These are phyloP conservation scores for Melangyna quadrimaculata DNA, from an alignment of 2,888 invertebrate genomes.

Conservation along the genomic window DNA sequence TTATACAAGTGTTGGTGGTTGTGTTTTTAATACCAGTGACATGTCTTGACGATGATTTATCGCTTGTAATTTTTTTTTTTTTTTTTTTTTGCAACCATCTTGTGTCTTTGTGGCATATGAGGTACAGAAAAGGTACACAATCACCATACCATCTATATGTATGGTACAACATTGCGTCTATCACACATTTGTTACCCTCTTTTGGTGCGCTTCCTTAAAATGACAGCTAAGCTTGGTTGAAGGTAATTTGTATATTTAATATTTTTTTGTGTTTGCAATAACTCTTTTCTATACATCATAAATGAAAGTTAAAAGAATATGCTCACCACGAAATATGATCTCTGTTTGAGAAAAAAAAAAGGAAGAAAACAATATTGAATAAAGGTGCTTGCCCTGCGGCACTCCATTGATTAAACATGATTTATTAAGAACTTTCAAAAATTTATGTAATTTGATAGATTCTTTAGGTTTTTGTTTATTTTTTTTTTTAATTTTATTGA, in stretches of 20 bases:
- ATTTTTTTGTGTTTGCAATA: not conserved
- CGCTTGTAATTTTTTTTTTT: conserved; percentile 53
- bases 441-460: conserved; percentile 57
- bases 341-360: not conserved
- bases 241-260: conserved; percentile 65
- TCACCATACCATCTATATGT: not conserved
- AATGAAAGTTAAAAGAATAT: conserved; percentile 26
- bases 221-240: conserved; percentile 56
- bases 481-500: not conserved
- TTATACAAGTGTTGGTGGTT: conserved; percentile 28
- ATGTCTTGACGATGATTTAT: conserved; percentile 71
- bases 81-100: conserved; percentile 26
- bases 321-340: conserved; percentile 49
- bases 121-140: not conserved
- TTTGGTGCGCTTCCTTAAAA: conserved; percentile 32
- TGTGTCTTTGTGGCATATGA: conserved; percentile 52
- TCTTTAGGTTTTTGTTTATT: not conserved
- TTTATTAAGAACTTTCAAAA: conserved; percentile 54
- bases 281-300: conserved; percentile 15
- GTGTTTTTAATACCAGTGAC: conserved; percentile 66
- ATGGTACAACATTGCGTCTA: conserved; percentile 16
- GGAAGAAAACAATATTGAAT: conserved; percentile 35
- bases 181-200: conserved; percentile 29
- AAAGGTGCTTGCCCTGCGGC: conserved; percentile 61
- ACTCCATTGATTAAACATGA: conserved; percentile 63